Percentiles rank a stretch among this genome's conserved stretches.
Conservation (phyloP, 2,113 vertebrate species). For the Eidolon helvum region DNA sequence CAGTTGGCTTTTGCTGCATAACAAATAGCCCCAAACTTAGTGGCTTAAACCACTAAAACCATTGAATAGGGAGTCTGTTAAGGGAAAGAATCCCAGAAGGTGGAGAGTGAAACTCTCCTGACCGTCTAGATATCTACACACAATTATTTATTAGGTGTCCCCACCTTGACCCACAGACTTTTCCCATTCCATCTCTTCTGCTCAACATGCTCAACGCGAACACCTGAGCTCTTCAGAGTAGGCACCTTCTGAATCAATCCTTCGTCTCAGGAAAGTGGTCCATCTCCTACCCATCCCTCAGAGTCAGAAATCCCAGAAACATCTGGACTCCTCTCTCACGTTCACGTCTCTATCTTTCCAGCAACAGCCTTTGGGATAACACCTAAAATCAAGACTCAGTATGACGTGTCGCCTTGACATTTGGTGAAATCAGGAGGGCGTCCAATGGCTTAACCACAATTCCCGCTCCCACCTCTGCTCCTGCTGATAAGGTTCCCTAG, state of each 20-base stretch:
- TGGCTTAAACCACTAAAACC: background rate
- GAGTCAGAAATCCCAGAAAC: background rate
- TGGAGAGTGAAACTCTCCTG: background rate
- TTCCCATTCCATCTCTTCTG: background rate
- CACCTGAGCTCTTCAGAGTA: background rate
- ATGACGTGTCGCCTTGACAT: background rate
- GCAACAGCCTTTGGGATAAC: too few relatives aligned
- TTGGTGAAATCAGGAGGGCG: background rate
- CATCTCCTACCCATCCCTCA: background rate
- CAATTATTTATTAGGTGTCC: background rate
- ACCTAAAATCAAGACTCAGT: background rate
- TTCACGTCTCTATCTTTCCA: background rate
- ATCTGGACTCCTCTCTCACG: too few relatives aligned
- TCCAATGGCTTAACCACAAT: background rate
- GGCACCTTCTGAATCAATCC: background rate
- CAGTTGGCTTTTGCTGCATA: background rate
- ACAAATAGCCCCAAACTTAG: background rate
- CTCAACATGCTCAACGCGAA: accelerated
- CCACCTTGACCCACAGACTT: background rate
- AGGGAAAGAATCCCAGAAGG: background rate
- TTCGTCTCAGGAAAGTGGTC: background rate
- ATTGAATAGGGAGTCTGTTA: background rate
- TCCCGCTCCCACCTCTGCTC: background rate
- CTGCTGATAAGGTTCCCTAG: background rate
- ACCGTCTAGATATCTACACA: background rate